A percentile compares a stretch with the other conserved stretches of the same genome.
phyloP scores from a whole-genome alignment of 2,888 invertebrate species.

The Andrena praecox region DNA sequence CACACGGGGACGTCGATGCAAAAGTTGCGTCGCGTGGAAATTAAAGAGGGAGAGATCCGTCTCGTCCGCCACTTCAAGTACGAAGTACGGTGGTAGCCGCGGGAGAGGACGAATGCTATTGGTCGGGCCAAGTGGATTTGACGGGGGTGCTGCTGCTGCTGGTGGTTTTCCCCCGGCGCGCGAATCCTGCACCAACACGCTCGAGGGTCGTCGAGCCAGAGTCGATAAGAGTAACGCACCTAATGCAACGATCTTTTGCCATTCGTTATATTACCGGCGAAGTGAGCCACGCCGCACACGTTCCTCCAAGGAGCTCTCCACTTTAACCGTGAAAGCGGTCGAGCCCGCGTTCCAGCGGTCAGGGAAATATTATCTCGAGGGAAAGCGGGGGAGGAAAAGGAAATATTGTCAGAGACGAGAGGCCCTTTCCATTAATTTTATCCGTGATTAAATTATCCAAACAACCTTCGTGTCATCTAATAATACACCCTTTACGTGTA shows the following conservation, averaged over 20 bases:
- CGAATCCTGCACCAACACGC: conserved; percentile 60
- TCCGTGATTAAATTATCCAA: background rate
- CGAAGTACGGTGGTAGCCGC: conserved; percentile 57
- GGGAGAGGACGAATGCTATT: conserved; percentile 68
- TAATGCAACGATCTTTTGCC: conserved; percentile 54
- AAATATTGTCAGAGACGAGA: conserved; percentile 18
- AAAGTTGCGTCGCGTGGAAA: conserved; percentile 68
- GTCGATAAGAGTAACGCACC: conserved; percentile 68
- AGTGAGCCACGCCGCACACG: conserved; percentile 52
- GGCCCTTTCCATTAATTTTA: conserved; percentile 14
- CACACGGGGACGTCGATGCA: conserved; percentile 63
- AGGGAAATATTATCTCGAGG: conserved; percentile 44
- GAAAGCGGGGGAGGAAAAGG: background rate
- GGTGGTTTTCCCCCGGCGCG: conserved; percentile 54
- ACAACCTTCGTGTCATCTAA: background rate
- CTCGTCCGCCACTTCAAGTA: conserved; percentile 71
- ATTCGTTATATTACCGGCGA: conserved; percentile 49
- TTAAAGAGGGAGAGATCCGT: conserved; percentile 71
- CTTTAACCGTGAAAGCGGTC: conserved; percentile 30
- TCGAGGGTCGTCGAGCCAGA: conserved; percentile 57
- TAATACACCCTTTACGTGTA: background rate
- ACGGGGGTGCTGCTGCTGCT: conserved; percentile 43
- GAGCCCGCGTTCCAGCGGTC: background rate
- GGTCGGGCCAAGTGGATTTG: conserved; percentile 65
- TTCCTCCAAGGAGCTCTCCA: conserved; percentile 34